These are phyloP conservation scores for Protobothrops mucrosquamatus DNA, from an alignment of 2,113 vertebrate species.

Conservation along the genomic window DNA sequence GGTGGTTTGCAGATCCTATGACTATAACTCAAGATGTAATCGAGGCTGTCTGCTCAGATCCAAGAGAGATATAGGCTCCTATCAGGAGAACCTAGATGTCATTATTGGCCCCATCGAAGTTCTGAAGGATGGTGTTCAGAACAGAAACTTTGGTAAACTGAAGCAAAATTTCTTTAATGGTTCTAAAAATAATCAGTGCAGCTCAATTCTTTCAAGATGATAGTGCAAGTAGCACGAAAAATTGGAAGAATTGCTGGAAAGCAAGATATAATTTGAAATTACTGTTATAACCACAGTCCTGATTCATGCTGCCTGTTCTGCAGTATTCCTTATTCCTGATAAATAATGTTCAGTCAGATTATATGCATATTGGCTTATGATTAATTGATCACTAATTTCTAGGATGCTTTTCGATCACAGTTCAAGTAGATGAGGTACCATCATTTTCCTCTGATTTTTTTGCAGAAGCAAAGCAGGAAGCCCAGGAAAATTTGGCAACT, in stretches of 20 bases:
- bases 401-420: background rate
- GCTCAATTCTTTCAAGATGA: background rate
- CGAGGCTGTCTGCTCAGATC: conserved; percentile 55
- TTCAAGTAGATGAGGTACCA: background rate
- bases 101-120: conserved; percentile 60
- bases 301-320: background rate
- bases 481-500: background rate
- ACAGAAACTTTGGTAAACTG: background rate
- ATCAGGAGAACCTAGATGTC: conserved; percentile 46
- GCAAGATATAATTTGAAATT: background rate
- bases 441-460: background rate
- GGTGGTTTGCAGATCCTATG: conserved; percentile 58
- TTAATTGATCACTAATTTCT: background rate
- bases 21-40: conserved; percentile 64
- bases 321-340: background rate
- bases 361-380: background rate
- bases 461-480: background rate
- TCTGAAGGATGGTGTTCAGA: background rate
- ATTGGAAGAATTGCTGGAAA: background rate
- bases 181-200: background rate
- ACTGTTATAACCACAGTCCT: background rate
- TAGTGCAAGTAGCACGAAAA: background rate
- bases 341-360: background rate
- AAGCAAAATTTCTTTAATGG: background rate
- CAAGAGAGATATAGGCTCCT: conserved; percentile 57